Evolutionary conservation across 2,888 invertebrate genomes (phyloP).

Genomic region (Enchytraeus crypticus): DNA sequence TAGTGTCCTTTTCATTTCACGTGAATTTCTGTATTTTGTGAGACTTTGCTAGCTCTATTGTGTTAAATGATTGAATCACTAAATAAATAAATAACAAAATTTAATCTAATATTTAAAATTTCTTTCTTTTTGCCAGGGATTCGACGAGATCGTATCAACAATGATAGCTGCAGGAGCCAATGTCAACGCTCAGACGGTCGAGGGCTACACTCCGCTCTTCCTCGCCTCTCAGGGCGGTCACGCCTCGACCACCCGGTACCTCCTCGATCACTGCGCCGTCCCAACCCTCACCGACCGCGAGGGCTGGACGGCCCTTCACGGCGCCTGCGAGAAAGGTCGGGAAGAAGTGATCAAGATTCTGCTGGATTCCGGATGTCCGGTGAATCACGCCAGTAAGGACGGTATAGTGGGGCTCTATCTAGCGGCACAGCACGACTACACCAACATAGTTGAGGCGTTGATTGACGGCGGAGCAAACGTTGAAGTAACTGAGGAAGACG

Average conservation of each 20-base stretch:
- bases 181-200: conserved; percentile 17
- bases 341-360: conserved; percentile 9
- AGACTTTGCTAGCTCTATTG: too few relatives aligned
- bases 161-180: conserved; percentile 13
- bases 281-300: conserved; percentile 18
- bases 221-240: conserved; percentile 23
- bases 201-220: conserved; percentile 25
- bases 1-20: too few relatives aligned
- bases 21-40: too few relatives aligned
- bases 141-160: conserved; percentile 10
- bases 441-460: conserved; percentile 21
- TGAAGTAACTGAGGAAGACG: conserved; percentile 23
- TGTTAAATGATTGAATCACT: too few relatives aligned
- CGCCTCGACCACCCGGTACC: conserved; percentile 6
- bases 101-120: too few relatives aligned
- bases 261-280: conserved; percentile 13
- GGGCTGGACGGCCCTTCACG: conserved; percentile 21
- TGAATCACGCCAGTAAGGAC: conserved; percentile 19
- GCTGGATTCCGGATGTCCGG: conserved; percentile 11
- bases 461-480: conserved; percentile 21
- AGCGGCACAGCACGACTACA: conserved; percentile 26
- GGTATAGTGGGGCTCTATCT: conserved; percentile 28
- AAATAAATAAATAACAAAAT: too few relatives aligned
- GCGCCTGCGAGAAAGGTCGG: conserved; percentile 21
- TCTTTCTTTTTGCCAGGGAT: neutral